These are phyloP conservation scores for Molossus molossus DNA, from an alignment of 2,797 vertebrate species.

Conservation along the genomic window DNA sequence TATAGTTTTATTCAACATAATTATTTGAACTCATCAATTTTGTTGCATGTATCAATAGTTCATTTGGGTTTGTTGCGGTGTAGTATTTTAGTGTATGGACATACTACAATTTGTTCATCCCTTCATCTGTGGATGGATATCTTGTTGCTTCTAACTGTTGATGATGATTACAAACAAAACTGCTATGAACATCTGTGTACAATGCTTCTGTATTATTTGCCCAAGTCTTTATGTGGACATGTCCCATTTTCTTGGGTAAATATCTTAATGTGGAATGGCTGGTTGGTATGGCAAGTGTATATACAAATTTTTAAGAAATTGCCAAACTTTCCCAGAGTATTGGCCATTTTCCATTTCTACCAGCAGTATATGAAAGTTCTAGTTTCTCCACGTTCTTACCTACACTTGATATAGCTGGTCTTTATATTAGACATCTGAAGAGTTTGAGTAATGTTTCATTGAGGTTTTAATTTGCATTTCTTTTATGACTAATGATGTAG, in stretches of 20 bases:
- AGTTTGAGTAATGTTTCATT: not conserved
- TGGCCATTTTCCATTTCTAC: not conserved
- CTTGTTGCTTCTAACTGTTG: not conserved
- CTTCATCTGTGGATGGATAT: not conserved
- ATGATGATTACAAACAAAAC: not conserved
- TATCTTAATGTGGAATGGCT: not conserved
- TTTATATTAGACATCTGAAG: not conserved
- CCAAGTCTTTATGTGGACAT: not conserved
- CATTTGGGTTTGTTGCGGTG: not conserved
- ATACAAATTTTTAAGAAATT: not conserved
- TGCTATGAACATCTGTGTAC: not conserved
- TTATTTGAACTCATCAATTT: not conserved
- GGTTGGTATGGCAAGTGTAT: not conserved
- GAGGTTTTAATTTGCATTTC: not conserved
- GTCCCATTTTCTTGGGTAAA: not conserved
- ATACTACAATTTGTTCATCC: not conserved
- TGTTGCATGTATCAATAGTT: not conserved
- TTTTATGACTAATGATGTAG: not conserved
- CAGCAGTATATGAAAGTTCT: not conserved
- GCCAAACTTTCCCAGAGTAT: not conserved
- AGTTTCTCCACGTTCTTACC: not conserved
- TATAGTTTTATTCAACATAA: not conserved
- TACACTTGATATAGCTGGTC: not conserved
- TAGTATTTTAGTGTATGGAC: not conserved
- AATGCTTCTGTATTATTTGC: not conserved